Evolutionary conservation across 1,140 invertebrate genomes (phyloP).

Genomic region (Pseudomyrmex pallidus): DNA sequence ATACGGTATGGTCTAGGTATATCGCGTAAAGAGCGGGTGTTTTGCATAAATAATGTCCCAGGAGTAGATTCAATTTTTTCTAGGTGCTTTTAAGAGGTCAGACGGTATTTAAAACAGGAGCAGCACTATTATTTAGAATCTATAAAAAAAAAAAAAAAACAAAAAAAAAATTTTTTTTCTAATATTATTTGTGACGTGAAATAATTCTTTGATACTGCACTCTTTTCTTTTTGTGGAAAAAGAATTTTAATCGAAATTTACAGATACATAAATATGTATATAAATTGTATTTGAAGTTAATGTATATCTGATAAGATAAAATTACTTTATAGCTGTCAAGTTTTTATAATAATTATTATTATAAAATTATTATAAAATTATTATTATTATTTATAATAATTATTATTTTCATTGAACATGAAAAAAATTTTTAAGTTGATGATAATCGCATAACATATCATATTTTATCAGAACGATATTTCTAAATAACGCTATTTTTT

Average conservation of each 20-base stretch:
- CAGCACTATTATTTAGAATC: constrained; percentile 16
- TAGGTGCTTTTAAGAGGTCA: constrained; percentile 62
- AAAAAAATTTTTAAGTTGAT: not conserved
- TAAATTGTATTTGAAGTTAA: too few species aligned
- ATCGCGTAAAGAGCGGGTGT: constrained; percentile 63
- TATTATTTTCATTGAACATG: not conserved
- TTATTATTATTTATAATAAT: not conserved
- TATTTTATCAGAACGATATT: not conserved
- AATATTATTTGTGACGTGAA: not conserved
- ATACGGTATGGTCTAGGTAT: constrained; percentile 60
- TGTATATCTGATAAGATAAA: too few species aligned
- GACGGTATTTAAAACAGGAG: constrained; percentile 58
- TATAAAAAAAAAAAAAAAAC: constrained; percentile 4
- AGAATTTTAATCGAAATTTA: too few species aligned
- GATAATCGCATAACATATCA: not conserved
- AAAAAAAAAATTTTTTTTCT: too few species aligned
- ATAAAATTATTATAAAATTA: too few species aligned
- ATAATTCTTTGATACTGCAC: not conserved
- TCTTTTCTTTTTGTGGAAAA: too few species aligned
- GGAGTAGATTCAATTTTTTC: constrained; percentile 71
- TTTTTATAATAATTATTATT: too few species aligned
- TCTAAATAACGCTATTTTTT: not conserved
- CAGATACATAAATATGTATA: too few species aligned
- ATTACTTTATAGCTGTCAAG: too few species aligned
- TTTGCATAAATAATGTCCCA: constrained; percentile 72